Conservation (phyloP, 2,888 invertebrate genomes). For the Xiphydria camelus region DNA sequence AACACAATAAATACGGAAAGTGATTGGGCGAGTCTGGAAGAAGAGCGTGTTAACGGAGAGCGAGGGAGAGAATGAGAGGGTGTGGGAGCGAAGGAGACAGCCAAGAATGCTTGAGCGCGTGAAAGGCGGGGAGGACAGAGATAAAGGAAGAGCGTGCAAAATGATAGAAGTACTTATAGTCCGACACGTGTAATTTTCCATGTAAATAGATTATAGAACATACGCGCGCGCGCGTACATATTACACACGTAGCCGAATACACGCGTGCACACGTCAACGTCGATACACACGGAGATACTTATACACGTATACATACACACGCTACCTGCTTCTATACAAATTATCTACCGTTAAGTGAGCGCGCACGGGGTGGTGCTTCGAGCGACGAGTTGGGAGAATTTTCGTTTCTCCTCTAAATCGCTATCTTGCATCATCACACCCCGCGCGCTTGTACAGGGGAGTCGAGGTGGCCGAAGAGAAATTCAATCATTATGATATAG, state of each 20-base stretch:
- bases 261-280: too few species aligned
- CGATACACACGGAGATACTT: too few species aligned
- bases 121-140: slow-evolving; percentile 3
- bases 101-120: slow-evolving; percentile 9
- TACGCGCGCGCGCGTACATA: background rate
- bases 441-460: too few species aligned
- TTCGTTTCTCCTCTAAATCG: background rate
- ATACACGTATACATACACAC: background rate
- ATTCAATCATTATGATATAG: slow-evolving; percentile 15
- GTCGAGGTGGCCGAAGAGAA: too few species aligned
- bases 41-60: too few species aligned
- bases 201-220: too few species aligned
- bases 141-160: background rate
- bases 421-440: too few species aligned
- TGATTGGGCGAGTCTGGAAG: too few species aligned
- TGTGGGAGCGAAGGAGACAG: slow-evolving; percentile 16
- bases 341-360: too few species aligned
- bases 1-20: slow-evolving; percentile 28
- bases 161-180: background rate
- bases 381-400: background rate
- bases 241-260: background rate
- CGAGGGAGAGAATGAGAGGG: too few species aligned
- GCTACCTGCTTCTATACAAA: too few species aligned
- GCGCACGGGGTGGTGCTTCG: background rate
- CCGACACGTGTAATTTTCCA: too few species aligned